Percentiles rank a stretch among this genome's conserved stretches.
Evolutionary conservation across 2,113 vertebrate species (phyloP).

Genomic region (Ciconia stormi): DNA sequence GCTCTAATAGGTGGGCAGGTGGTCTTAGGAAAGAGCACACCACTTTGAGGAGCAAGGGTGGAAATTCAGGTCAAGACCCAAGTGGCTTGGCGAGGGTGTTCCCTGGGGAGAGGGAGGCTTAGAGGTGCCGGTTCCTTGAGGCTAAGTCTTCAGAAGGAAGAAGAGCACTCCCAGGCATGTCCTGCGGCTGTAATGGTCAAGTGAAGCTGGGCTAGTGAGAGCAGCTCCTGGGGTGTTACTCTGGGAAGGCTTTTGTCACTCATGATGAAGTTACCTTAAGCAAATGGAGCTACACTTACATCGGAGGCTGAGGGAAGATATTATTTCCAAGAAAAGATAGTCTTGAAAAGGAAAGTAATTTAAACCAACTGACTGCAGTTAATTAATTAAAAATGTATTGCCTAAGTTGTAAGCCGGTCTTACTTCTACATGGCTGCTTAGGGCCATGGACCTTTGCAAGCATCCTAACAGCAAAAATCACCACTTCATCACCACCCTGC

Average conservation of each 20-base stretch:
- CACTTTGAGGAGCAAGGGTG: background rate
- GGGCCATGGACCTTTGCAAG: background rate
- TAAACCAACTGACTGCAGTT: background rate
- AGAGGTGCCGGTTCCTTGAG: background rate
- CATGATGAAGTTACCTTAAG: too few relatives aligned
- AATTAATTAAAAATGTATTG: background rate
- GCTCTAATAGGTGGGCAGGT: rapidly evolving
- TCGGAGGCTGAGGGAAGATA: background rate
- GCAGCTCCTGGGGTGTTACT: background rate
- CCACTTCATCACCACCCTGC: background rate
- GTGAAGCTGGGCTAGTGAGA: rapidly evolving
- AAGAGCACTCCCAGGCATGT: rapidly evolving
- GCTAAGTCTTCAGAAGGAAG: too few relatives aligned
- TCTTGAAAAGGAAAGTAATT: background rate
- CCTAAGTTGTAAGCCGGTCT: background rate
- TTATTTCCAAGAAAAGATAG: background rate
- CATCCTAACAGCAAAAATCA: background rate
- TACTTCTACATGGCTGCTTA: background rate
- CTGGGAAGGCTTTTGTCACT: background rate
- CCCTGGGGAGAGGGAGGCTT: background rate
- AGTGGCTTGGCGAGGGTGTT: background rate
- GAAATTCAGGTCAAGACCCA: background rate
- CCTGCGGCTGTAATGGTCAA: rapidly evolving
- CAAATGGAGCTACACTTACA: rapidly evolving
- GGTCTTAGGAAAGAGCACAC: background rate